Conservation (phyloP, 2,113 vertebrate genomes). For the Odocoileus hemionus region DNA sequence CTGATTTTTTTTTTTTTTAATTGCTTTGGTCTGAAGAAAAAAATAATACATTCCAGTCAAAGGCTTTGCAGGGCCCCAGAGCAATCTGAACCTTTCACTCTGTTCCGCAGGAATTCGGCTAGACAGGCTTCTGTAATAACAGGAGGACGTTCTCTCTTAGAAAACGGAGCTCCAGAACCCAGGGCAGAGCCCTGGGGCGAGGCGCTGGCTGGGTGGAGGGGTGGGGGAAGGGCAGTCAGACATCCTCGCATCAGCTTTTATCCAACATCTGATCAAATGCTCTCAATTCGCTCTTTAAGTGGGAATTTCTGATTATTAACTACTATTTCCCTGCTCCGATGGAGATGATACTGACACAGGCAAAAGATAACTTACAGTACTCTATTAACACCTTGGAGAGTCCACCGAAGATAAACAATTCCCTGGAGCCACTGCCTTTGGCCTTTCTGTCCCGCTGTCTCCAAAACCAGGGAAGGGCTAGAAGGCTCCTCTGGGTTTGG, state of each 20-base stretch:
- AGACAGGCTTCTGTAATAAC: neutral
- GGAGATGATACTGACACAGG: neutral
- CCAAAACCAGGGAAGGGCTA: neutral
- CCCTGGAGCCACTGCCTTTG: neutral
- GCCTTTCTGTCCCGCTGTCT: neutral
- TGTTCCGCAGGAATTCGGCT: neutral
- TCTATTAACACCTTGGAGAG: neutral
- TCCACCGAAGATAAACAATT: neutral
- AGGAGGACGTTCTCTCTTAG: too few relatives aligned
- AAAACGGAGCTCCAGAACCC: neutral
- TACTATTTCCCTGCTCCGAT: conserved; percentile 16
- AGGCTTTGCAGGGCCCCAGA: neutral
- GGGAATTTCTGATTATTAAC: conserved; percentile 13
- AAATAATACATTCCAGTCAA: conserved; percentile 33
- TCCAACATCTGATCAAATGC: neutral
- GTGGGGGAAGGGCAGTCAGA: neutral
- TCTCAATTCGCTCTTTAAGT: conserved; percentile 16
- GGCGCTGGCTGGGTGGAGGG: neutral
- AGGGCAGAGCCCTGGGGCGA: neutral
- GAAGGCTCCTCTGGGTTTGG: neutral
- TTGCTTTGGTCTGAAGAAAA: conserved; percentile 50
- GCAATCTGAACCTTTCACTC: neutral
- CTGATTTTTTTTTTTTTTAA: neutral
- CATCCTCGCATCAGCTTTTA: neutral
- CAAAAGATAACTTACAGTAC: neutral